A percentile compares a stretch with the other conserved stretches of the same genome.
These are phyloP conservation scores for Apodemia duryi DNA, from an alignment of 2,888 invertebrate species.

Conservation along the genomic window DNA sequence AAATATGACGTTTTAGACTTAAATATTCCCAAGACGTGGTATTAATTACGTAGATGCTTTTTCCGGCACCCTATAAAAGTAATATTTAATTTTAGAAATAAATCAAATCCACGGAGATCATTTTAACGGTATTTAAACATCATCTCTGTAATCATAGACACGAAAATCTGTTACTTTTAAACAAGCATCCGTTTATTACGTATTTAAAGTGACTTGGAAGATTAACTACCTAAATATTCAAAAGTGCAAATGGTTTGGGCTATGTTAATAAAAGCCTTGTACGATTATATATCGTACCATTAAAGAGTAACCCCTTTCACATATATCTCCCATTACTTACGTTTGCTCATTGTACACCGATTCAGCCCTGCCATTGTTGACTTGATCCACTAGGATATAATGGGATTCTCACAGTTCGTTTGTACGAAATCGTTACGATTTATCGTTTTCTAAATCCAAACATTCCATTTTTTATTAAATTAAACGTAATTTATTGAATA, in stretches of 20 bases:
- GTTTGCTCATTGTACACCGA: constrained; percentile 32
- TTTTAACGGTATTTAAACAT: no score
- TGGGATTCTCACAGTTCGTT: constrained; percentile 24
- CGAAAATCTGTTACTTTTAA: not conserved
- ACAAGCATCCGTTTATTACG: not conserved
- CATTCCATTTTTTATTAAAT: not conserved
- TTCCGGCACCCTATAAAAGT: no score
- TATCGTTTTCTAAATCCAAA: not conserved
- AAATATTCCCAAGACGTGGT: no score
- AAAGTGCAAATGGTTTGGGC: not conserved
- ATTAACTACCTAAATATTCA: not conserved
- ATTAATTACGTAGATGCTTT: no score
- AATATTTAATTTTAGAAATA: no score
- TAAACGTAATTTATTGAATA: no score
- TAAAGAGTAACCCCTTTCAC: constrained; percentile 27
- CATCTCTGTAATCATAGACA: not conserved
- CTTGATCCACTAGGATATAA: constrained; percentile 28
- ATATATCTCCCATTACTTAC: constrained; percentile 26
- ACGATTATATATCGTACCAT: constrained; percentile 20
- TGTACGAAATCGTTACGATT: constrained; percentile 22
- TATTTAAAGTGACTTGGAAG: not conserved
- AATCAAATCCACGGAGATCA: no score
- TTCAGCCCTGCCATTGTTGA: constrained; percentile 32
- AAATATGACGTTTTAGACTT: no score
- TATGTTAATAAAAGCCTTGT: constrained; percentile 26